These are phyloP conservation scores for Coendou prehensilis DNA, from an alignment of 2,797 vertebrate genomes.

Conservation along the genomic window DNA sequence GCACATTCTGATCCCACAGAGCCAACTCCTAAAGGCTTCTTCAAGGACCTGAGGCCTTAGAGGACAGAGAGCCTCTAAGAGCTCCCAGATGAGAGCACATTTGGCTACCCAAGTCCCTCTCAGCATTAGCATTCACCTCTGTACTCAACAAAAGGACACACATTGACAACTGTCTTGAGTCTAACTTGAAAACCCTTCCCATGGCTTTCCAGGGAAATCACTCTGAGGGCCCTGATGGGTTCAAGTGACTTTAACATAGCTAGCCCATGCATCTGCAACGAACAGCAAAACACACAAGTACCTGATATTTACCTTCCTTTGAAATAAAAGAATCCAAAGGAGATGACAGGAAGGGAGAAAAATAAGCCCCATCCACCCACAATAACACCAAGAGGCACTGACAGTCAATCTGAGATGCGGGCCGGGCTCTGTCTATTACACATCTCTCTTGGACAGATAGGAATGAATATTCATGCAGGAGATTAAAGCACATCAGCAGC, in stretches of 20 bases:
- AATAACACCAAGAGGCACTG: neutral
- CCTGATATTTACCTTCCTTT: slow-evolving; percentile 66
- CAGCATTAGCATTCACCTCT: slow-evolving; percentile 75
- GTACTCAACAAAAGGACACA: slow-evolving; percentile 71
- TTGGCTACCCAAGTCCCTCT: neutral
- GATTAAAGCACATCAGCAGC: neutral
- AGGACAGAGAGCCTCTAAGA: neutral
- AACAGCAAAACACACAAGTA: slow-evolving; percentile 10
- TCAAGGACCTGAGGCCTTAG: neutral
- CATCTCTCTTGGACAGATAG: slow-evolving; percentile 23
- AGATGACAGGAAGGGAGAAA: neutral
- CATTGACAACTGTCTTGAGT: slow-evolving; percentile 66
- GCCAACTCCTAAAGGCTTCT: neutral
- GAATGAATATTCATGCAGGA: slow-evolving; percentile 63
- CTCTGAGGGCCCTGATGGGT: slow-evolving; percentile 47
- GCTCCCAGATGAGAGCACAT: neutral
- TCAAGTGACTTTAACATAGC: slow-evolving; percentile 59
- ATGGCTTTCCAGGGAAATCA: slow-evolving; percentile 74
- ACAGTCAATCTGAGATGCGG: neutral
- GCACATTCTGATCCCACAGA: neutral
- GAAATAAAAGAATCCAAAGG: slow-evolving; percentile 14
- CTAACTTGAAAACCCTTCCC: slow-evolving; percentile 67
- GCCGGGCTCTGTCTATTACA: neutral
- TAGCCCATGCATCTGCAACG: slow-evolving; percentile 31
- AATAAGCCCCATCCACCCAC: neutral